Conservation (phyloP, 2,888 invertebrate species). For the Acrobasis consociella region DNA sequence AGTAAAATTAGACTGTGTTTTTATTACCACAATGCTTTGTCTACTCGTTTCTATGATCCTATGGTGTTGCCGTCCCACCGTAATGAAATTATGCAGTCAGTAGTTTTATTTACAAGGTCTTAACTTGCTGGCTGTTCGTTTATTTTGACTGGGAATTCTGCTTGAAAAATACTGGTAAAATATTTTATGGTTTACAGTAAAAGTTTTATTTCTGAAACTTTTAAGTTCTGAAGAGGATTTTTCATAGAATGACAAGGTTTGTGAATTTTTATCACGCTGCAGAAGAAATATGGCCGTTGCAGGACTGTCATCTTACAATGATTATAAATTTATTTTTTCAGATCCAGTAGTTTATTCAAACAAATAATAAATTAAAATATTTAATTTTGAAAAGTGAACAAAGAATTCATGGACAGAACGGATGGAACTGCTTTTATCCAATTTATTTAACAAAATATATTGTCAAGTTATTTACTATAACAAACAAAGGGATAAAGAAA, state of each 20-base stretch:
- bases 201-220: not conserved
- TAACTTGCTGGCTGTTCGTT: constrained; percentile 18
- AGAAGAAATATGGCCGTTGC: not conserved
- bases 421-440: too few species aligned
- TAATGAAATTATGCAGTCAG: constrained; percentile 25
- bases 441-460: too few species aligned
- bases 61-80: not conserved
- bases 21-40: not conserved
- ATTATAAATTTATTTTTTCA: too few species aligned
- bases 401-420: too few species aligned
- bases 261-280: not conserved
- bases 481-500: too few species aligned
- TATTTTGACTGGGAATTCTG: not conserved
- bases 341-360: too few species aligned
- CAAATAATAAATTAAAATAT: too few species aligned
- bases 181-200: constrained; percentile 1
- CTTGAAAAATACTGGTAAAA: not conserved
- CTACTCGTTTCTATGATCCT: not conserved
- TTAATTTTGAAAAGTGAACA: too few species aligned
- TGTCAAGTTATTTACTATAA: too few species aligned
- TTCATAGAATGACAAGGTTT: not conserved
- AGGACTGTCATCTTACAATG: too few species aligned
- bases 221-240: not conserved
- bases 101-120: constrained; percentile 24
- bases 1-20: too few species aligned